phyloP scores from a whole-genome alignment of 2,113 vertebrate species.

The Athene cunicularia region DNA sequence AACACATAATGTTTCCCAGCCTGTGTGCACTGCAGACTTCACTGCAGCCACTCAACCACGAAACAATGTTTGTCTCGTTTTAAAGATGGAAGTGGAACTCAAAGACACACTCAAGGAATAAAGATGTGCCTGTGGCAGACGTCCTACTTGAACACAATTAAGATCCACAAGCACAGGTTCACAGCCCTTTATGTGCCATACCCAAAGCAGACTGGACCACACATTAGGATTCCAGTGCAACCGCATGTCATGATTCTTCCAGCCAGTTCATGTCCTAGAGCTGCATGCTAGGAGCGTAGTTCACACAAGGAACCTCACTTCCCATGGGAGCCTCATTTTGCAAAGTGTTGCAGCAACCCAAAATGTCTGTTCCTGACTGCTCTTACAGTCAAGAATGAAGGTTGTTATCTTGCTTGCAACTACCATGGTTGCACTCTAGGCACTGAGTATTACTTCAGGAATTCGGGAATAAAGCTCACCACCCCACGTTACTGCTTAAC shows the following conservation, averaged over 20 bases:
- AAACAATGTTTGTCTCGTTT: neutral
- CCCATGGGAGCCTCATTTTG: neutral
- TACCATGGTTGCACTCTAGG: neutral
- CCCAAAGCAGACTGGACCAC: neutral
- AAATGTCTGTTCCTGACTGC: neutral
- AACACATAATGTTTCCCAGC: neutral
- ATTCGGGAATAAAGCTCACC: neutral
- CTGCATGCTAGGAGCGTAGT: accelerated
- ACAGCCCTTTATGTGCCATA: neutral
- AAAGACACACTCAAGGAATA: neutral
- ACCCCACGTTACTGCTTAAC: neutral
- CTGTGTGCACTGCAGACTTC: neutral
- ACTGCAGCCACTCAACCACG: neutral
- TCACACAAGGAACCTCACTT: neutral
- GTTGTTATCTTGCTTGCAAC: neutral
- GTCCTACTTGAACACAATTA: neutral
- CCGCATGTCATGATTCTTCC: accelerated
- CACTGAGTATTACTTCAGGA: neutral
- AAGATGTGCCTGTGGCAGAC: neutral
- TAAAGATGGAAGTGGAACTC: neutral
- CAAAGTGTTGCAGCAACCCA: neutral
- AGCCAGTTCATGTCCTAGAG: neutral
- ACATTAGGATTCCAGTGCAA: neutral
- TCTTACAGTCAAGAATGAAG: neutral
- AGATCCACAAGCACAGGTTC: neutral